Evolutionary conservation across 1,140 invertebrate genomes (phyloP).

Genomic region (Trypoxylus dichotomus): DNA sequence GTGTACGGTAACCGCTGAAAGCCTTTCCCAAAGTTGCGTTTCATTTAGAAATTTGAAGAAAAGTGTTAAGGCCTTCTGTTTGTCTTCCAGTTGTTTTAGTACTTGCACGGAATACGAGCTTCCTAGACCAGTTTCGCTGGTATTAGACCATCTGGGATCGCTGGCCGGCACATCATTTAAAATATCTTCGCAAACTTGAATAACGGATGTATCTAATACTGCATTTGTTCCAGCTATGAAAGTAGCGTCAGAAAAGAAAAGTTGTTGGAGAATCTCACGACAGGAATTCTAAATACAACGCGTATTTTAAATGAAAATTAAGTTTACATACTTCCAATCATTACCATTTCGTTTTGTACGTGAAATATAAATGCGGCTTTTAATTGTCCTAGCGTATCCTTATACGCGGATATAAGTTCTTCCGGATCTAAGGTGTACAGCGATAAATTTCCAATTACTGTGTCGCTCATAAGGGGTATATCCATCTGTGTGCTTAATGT

Average conservation of each 20-base stretch:
- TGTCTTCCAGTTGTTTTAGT: conserved; percentile 80
- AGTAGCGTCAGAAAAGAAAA: conserved; percentile 63
- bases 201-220: conserved; percentile 67
- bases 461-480: conserved; percentile 31
- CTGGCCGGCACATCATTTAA: conserved; percentile 86
- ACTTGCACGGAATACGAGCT: conserved; percentile 78
- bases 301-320: neutral
- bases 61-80: conserved; percentile 76
- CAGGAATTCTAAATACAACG: conserved; percentile 51
- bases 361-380: conserved; percentile 80
- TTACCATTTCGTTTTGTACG: conserved; percentile 57
- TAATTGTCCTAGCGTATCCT: conserved; percentile 67
- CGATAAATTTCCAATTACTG: conserved; percentile 59
- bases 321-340: neutral
- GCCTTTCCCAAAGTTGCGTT: conserved; percentile 69
- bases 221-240: conserved; percentile 59
- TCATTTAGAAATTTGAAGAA: conserved; percentile 78
- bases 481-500: conserved; percentile 39
- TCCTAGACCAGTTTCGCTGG: conserved; percentile 56
- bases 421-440: conserved; percentile 72
- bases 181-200: conserved; percentile 75
- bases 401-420: conserved; percentile 65
- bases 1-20: conserved; percentile 45
- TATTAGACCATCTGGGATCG: conserved; percentile 79
- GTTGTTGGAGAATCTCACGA: conserved; percentile 66